Evolutionary conservation across 35 echinoderm and acorn worm genomes (phyloP), one percentile per base, ranked within the genome.

Genomic region (Ophioderma brevispina): DNA sequence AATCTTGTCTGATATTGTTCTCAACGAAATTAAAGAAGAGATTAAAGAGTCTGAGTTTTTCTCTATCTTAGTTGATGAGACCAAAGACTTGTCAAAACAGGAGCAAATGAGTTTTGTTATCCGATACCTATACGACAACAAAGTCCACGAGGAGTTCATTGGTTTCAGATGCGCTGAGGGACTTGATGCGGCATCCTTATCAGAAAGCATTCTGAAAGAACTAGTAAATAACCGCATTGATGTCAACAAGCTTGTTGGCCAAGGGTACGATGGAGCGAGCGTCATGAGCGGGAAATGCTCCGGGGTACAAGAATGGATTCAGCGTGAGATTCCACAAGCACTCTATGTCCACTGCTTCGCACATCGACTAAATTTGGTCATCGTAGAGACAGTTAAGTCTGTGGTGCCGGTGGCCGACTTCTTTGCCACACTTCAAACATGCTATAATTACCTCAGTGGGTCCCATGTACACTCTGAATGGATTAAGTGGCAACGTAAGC

Each of bases 21-120:
- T 91, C 31, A 33, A 91, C 78, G 89, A 91, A 55, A 78, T 91
- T 85, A 91, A 56, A 81, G 82, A 87, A 78, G 89, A 91, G 38
- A 79, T 91, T 42, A 55, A 11, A 23, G 40, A 86, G 56, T 82
- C 59, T 37, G 18, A 86, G 31, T 91, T 64, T 31, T 86, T 86
- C 39, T 77, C 76, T 10, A 79, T 92, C 37, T 21, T 92, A 39
- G 90, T 86, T 19, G 90, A 92, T 86, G 90, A 92, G 39, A 80
- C 82, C 5, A 92, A 92, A 63, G 90, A 92, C 84, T 42, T 80
- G 36, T 92, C 82, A 21, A 92, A 92, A 81, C 84, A 92, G 38
- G 90, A 91, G 75, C 90, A 91, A 80, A 80, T 92, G 82, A 80
- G 70, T 64, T 79, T 92, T 31, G 82, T 86, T 19, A 38, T 92